phyloP scores from a whole-genome alignment of 1,140 invertebrate species.

The Anthonomus grandis region DNA sequence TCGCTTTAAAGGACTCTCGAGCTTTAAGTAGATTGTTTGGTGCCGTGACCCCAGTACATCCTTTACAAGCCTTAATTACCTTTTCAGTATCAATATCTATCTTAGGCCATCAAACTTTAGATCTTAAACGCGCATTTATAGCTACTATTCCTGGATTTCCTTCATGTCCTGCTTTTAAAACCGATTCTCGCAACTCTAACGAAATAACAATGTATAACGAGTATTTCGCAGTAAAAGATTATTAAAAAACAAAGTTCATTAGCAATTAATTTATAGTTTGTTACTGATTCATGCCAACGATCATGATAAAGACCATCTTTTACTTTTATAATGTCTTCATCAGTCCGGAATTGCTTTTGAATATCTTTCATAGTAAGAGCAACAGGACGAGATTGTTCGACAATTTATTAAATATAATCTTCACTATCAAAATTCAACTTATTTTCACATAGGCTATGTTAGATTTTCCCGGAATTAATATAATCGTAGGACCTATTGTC shows the following conservation, averaged over 20 bases:
- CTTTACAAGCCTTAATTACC: slow-evolving; percentile 38
- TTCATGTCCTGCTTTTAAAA: slow-evolving; percentile 33
- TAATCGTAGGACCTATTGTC: too few species aligned
- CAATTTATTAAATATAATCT: too few species aligned
- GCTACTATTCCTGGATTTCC: slow-evolving; percentile 51
- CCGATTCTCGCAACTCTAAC: too few species aligned
- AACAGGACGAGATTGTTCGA: too few species aligned
- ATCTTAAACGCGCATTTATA: slow-evolving; percentile 55
- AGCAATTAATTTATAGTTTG: not conserved
- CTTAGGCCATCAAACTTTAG: slow-evolving; percentile 54
- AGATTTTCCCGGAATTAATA: slow-evolving; percentile 42
- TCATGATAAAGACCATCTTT: too few species aligned
- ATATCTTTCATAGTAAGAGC: too few species aligned
- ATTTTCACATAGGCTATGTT: slow-evolving; percentile 48
- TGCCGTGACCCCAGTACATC: slow-evolving; percentile 41
- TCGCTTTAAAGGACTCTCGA: slow-evolving; percentile 36
- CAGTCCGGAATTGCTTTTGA: too few species aligned
- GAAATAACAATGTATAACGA: too few species aligned
- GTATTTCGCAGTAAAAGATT: too few species aligned
- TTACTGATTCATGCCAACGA: too few species aligned
- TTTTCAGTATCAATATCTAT: slow-evolving; percentile 53
- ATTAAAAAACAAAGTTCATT: not conserved
- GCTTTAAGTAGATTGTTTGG: not conserved
- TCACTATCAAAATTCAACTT: too few species aligned
- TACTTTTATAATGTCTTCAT: too few species aligned